phyloP scores from a whole-genome alignment of 2,113 vertebrate genomes.

The Stegostoma tigrinum region DNA sequence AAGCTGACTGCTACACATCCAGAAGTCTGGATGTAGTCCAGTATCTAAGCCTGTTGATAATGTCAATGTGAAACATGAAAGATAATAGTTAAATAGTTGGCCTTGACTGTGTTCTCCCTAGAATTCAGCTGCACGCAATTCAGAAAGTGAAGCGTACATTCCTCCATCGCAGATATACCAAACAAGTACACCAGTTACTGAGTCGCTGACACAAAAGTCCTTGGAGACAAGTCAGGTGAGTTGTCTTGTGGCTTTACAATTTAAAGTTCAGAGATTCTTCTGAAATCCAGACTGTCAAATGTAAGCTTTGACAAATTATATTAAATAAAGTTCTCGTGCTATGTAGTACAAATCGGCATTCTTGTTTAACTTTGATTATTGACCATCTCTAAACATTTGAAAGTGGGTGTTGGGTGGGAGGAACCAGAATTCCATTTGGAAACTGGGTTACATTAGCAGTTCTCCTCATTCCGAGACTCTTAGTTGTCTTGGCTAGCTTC shows the following conservation, averaged over 20 bases:
- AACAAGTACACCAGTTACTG: constrained; percentile 44
- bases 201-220: constrained; percentile 47
- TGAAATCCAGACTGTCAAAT: background rate
- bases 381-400: too few species aligned
- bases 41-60: background rate
- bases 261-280: too few species aligned
- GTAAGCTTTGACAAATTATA: background rate
- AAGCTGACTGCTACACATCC: background rate
- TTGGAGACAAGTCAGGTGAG: constrained; percentile 47
- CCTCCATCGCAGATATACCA: constrained; percentile 55
- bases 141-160: constrained; percentile 51
- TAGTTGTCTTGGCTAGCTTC: background rate
- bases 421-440: background rate
- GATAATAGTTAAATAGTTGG: constrained; percentile 35
- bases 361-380: background rate
- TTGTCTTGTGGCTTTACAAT: background rate
- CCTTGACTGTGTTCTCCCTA: constrained; percentile 41
- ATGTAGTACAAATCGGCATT: background rate
- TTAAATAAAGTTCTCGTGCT: background rate
- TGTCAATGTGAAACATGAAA: background rate
- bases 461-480: background rate
- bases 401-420: too few species aligned
- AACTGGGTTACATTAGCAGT: too few species aligned
- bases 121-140: constrained; percentile 32
- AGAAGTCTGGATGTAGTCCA: background rate